A percentile compares a stretch with the other conserved stretches of the same genome.
Conservation (phyloP, 2,113 vertebrate species). For the Sorex araneus region DNA sequence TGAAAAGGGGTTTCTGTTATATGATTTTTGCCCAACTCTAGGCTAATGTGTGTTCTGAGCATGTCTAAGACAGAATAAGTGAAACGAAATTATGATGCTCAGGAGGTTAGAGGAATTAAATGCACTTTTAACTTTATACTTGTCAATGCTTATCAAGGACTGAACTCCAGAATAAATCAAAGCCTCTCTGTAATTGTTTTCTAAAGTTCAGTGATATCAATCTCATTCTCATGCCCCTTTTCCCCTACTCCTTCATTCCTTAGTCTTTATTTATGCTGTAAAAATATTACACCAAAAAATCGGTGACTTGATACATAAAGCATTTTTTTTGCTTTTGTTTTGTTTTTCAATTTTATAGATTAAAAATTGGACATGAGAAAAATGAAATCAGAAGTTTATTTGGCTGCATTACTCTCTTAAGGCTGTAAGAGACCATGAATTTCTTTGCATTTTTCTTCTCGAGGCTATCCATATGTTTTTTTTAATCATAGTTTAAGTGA, state of each 20-base stretch:
- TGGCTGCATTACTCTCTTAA: background rate
- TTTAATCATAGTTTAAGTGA: too few relatives aligned
- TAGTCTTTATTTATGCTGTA: background rate
- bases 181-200: background rate
- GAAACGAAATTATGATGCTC: background rate
- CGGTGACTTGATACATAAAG: background rate
- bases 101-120: background rate
- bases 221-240: background rate
- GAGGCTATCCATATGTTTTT: too few relatives aligned
- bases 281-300: background rate
- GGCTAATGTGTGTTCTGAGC: background rate
- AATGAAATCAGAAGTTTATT: conserved; percentile 9
- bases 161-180: background rate
- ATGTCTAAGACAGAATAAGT: background rate
- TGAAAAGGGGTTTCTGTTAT: background rate
- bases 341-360: background rate
- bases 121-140: background rate
- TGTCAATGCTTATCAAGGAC: background rate
- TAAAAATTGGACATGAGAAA: background rate
- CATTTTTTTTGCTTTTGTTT: background rate
- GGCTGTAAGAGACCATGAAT: background rate
- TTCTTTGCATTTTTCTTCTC: background rate
- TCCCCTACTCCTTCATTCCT: background rate
- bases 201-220: conserved; percentile 7
- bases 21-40: background rate